Conservation (phyloP, 2,113 vertebrate species). For the Rhipidura dahli region DNA sequence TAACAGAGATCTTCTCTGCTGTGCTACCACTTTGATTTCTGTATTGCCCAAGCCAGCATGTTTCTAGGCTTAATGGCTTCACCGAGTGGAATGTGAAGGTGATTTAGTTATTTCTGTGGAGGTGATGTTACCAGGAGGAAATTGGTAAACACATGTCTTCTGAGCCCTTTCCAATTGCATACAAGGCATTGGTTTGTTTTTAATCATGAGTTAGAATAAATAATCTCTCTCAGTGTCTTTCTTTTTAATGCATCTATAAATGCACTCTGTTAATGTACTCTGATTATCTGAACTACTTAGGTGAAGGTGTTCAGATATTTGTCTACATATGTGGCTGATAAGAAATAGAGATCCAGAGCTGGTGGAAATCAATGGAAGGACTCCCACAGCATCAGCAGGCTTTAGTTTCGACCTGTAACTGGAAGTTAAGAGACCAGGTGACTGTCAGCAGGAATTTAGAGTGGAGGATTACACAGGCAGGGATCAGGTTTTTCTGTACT, state of each 20-base stretch:
- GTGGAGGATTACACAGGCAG: conserved; percentile 16
- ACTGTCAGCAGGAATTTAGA: conserved; percentile 47
- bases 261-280: too few relatives aligned
- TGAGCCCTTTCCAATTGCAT: conserved; percentile 61
- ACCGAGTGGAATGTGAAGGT: conserved; percentile 79
- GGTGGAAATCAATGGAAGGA: conserved; percentile 32
- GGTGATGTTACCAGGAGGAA: conserved; percentile 75
- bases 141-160: conserved; percentile 70
- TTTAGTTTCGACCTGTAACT: conserved; percentile 32
- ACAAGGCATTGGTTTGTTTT: conserved; percentile 25
- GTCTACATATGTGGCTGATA: not conserved
- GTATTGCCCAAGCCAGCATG: conserved; percentile 85
- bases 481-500: conserved; percentile 44
- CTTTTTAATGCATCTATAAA: not conserved
- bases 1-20: conserved; percentile 80
- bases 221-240: conserved; percentile 26
- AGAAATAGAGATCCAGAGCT: not conserved
- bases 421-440: conserved; percentile 49
- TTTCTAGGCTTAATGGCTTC: conserved; percentile 87
- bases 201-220: conserved; percentile 13
- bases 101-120: conserved; percentile 78
- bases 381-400: conserved; percentile 9
- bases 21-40: conserved; percentile 82
- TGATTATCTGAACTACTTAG: conserved; percentile 9
- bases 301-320: not conserved